Percentiles rank a stretch among this genome's conserved stretches.
These are phyloP conservation scores for Passer domesticus DNA, from an alignment of 2,113 vertebrate genomes.

Conservation along the genomic window DNA sequence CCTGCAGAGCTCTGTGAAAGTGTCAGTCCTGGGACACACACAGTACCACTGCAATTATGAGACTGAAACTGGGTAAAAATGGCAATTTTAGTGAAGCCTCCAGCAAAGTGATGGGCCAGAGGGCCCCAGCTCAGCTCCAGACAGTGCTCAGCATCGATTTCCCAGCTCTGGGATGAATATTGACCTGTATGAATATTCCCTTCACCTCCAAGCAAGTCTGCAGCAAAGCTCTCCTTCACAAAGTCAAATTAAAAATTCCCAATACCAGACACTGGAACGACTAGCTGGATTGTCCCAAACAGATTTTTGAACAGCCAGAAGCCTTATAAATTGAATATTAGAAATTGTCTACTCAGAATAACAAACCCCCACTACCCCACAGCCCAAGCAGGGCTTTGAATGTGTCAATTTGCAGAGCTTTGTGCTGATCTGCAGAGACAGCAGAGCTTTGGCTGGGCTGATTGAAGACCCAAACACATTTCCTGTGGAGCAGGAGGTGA, in stretches of 20 bases:
- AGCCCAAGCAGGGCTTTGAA: neutral
- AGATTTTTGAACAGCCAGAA: neutral
- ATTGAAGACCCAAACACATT: neutral
- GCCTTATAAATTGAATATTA: neutral
- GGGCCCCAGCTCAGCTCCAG: neutral
- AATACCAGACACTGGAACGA: neutral
- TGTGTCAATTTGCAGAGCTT: neutral
- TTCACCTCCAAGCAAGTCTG: neutral
- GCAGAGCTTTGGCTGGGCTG: neutral
- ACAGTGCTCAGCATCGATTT: neutral
- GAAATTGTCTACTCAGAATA: neutral
- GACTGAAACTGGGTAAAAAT: neutral
- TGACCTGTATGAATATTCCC: neutral
- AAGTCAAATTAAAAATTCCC: neutral
- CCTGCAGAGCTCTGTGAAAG: neutral
- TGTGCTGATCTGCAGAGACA: neutral
- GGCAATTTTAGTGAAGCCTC: no score
- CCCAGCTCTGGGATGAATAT: neutral
- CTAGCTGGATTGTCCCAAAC: neutral
- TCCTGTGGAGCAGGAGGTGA: neutral
- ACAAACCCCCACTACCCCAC: neutral
- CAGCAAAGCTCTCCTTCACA: neutral
- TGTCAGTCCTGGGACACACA: neutral
- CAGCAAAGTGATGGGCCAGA: neutral
- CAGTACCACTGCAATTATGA: accelerated